Evolutionary conservation across 2,113 vertebrate species (phyloP), one percentile per base, ranked within the genome.

Genomic region (Dipodomys stephensi): DNA sequence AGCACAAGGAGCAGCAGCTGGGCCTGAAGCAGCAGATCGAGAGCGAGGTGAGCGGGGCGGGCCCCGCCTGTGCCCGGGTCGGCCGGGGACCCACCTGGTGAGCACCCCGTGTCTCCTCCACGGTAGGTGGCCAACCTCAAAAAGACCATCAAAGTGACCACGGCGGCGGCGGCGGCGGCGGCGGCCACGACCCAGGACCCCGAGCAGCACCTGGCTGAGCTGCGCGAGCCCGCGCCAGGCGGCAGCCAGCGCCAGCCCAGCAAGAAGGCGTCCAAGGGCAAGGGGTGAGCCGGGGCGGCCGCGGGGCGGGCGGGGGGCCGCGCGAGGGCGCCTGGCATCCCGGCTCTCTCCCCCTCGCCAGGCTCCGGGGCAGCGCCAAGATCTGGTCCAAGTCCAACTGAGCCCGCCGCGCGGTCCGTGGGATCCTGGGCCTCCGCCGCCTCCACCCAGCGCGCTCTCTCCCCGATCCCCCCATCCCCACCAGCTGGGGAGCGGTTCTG

Each of bases 311-410:
- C 49, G 49, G 12, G 49, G 49, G 49, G 49, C 49, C 49, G 49
- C 49, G 49, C 8, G 49, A 12, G 49, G 49, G 49, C 49, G 49
- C 64, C 78, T 78, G 86, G 57, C 27, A 95, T 46, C 97, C 90
- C 95, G 85, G 83, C 71, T 72, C 20, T 85, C 93, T 53, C 90
- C 93, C 9, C 69, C 62, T 83, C 92, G 19, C 93, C 98, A 99
- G 99, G 97, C 98, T 99, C 97, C 99, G 99, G 35, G 99, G 99
- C 97, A 99, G 99, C 0, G 99, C 99, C 85, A 99, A 99, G 98
- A 99, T 99, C 98, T 99, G 99, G 99, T 99, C 99, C 96, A 99
- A 99, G 97, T 99, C 99, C 44, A 99, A 99, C 98, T 99, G 98
- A 99, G 53, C 12, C 11, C 12, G 15, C 53, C 49, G 8, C 49